Evolutionary conservation across 2,113 vertebrate species (phyloP), one percentile per base, ranked within the genome.

Genomic region (Sinosuthora webbiana): DNA sequence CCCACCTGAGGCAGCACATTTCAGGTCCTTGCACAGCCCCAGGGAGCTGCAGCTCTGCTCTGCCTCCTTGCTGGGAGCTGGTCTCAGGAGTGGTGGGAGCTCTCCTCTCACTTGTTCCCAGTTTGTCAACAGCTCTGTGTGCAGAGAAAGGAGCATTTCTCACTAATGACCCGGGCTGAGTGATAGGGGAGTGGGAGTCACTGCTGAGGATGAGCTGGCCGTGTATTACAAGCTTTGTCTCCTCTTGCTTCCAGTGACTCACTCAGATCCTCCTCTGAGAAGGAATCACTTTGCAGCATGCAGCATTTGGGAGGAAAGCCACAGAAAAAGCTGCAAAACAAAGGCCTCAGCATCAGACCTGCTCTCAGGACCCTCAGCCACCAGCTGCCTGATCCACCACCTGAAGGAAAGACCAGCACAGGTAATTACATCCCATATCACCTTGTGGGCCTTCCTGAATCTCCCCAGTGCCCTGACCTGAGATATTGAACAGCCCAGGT

Each of bases 211-310:
- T 91, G 83, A 94, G 91, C 84, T 95, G 86, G 64, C 83, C 50
- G 0, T 80, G 83, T 55, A 45, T 93, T 95, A 74, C 84, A 93
- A 93, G 20, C 78, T 87, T 68, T 93, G 37, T 84, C 77, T 92
- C 77, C 83, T 87, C 80, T 94, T 67, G 81, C 17, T 91, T 95
- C 44, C 96, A 97, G 97, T 97, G 97, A 97, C 89, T 97, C 97
- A 96, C 91, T 84, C 91, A 50, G 89, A 92, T 59, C 45, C 59
- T 86, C 75, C 95, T 93, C 92, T 69, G 97, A 93, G 94, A 86
- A 93, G 37, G 73, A 95, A 89, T 96, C 76, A 15, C 93, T 97
- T 94, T 15, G 31, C 28, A 44, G 64, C 79, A 39, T 47, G 60
- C 92, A 49, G 30, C 47, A 35, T 78, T 87, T 35, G 22, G 89